Evolutionary conservation across 2,113 vertebrate species (phyloP), one percentile per base, ranked within the genome.

Genomic region (Murina feae): DNA sequence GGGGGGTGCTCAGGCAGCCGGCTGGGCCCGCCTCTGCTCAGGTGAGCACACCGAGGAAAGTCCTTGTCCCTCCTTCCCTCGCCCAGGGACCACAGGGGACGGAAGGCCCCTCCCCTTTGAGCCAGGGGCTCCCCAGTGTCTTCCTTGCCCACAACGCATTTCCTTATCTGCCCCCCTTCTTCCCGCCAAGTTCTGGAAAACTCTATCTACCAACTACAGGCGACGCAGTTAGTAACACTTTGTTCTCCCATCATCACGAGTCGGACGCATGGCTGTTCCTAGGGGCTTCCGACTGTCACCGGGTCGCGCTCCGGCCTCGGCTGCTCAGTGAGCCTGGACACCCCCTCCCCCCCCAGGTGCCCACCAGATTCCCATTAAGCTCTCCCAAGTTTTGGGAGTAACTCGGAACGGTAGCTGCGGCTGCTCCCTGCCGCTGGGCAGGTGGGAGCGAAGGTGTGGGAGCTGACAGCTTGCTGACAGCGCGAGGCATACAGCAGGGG

Each of bases 91-190:
- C 86, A 17, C 69, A 58, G 74, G 0, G 0, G 1, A 13, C 0
- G 12, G 80, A 21, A 25, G n/a, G 58, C 49, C 37, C 23, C 12
- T 25, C 1, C 51, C 60, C 35, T 4, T 18, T 2, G 0, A 0
- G 51, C 69, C 32, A 12, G 25, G 2, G 0, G 0, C 81, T 44
- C 1, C 1, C 0, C n/a, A 0, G 4, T 1, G 11, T 30, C 0
- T 9, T 66, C 65, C 18, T 17, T 0, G 1, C 53, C 1, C 4
- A 16, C 2, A 0, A 30, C 58, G 44, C 7, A 1, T 8, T 74
- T 30, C 30, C 39, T 9, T 9, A 6, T 21, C 28, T 55, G 3
- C 30, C 25, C 17, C 25, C 32, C 88, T 68, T 37, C 37, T 42
- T 44, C 72, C 85, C 37, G 39, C 49, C n/a, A 23, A 16, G 2